Percentiles rank a stretch among this genome's conserved stretches.
phyloP scores from a whole-genome alignment of 92 coral and sea anemone species.

The Blastomussa wellsi region DNA sequence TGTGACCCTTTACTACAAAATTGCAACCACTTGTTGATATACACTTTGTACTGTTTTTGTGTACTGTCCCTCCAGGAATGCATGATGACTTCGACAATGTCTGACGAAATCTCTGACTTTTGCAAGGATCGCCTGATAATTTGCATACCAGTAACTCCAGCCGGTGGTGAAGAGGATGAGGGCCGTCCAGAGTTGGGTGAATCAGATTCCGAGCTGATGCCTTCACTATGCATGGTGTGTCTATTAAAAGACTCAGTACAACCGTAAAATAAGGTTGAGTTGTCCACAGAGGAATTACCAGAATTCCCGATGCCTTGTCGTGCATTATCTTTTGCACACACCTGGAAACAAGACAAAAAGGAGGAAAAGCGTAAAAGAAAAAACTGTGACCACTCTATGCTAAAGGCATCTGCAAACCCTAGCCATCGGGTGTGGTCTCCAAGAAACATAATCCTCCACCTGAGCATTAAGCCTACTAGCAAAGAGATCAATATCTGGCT shows the following conservation, averaged over 20 bases:
- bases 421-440: conserved; percentile 57
- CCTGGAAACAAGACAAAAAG: conserved; percentile 55
- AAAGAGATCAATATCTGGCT: conserved; percentile 56
- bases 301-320: conserved; percentile 51
- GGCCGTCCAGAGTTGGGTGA: conserved; percentile 41
- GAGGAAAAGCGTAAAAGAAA: conserved; percentile 61
- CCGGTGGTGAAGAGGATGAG: conserved; percentile 47
- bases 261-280: conserved; percentile 37
- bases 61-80: conserved; percentile 55
- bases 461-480: conserved; percentile 62
- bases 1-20: conserved; percentile 54
- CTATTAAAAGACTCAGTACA: conserved; percentile 40
- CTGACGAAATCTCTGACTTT: conserved; percentile 43
- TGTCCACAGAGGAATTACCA: conserved; percentile 46
- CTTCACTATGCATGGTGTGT: conserved; percentile 31
- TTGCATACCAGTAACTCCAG: conserved; percentile 60
- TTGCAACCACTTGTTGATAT: conserved; percentile 48
- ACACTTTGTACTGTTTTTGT: conserved; percentile 59
- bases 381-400: conserved; percentile 44
- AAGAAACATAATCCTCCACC: conserved; percentile 46
- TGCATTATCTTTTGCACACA: conserved; percentile 53
- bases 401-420: conserved; percentile 61
- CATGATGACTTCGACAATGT: conserved; percentile 63
- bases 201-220: conserved; percentile 45
- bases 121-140: conserved; percentile 62